Percentiles rank a stretch among this genome's conserved stretches.
Conservation (phyloP, 2,888 invertebrate species). For the Ophion obscuratus region DNA sequence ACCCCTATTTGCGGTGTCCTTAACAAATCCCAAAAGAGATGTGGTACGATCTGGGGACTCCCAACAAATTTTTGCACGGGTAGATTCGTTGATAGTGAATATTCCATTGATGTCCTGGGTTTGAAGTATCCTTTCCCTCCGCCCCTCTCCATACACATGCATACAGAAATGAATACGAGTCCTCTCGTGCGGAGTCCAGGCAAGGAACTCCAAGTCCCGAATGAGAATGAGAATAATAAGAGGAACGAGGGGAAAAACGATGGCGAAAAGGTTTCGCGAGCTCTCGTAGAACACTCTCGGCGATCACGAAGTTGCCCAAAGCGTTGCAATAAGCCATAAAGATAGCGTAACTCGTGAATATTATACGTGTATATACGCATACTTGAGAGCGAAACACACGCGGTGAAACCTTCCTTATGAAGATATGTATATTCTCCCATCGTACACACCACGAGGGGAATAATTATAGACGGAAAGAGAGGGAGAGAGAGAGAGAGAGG, state of each 20-base stretch:
- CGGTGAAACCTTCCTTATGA: slow-evolving; percentile 72
- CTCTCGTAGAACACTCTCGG: slow-evolving; percentile 63
- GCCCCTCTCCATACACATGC: neutral
- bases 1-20: no score
- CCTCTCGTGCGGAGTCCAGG: neutral
- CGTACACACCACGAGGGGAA: slow-evolving; percentile 69
- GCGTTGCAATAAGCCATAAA: slow-evolving; percentile 82
- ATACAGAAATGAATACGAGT: neutral
- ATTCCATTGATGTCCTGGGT: neutral
- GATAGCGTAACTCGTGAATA: slow-evolving; percentile 77
- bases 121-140: neutral
- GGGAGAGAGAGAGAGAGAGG: slow-evolving; percentile 69
- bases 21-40: no score
- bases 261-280: slow-evolving; percentile 56
- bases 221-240: slow-evolving; percentile 60
- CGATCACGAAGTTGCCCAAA: slow-evolving; percentile 82
- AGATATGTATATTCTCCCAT: slow-evolving; percentile 72
- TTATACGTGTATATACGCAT: slow-evolving; percentile 20
- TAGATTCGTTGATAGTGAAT: neutral
- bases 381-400: slow-evolving; percentile 43
- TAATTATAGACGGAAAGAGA: slow-evolving; percentile 74
- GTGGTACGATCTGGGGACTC: no score
- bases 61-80: no score
- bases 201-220: slow-evolving; percentile 2
- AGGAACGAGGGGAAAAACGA: slow-evolving; percentile 49